Evolutionary conservation across 2,113 vertebrate genomes (phyloP), one percentile per base, ranked within the genome.

Genomic region (Apteryx owenii): DNA sequence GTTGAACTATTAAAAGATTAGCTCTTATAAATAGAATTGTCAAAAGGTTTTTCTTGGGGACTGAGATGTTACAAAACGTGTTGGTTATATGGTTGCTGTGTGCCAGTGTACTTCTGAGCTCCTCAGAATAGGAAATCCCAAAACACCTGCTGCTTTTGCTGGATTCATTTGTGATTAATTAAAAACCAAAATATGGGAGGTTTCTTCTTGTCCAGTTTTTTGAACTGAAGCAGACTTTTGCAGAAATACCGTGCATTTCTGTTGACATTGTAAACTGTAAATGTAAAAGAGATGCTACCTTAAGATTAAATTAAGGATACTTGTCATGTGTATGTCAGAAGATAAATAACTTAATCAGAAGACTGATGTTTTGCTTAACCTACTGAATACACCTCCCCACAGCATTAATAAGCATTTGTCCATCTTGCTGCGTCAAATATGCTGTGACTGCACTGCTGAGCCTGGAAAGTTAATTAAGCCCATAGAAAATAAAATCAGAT

Each of bases 21-120:
- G 9, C 5, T 72, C 42, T 51, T 82, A 8, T 0, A 20, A 84
- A 61, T 25, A 62, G 1, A 0, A 3, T 38, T 66, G 17, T 12
- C 28, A 26, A 42, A 26, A 42, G 33, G 22, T 44, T 72, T 85
- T 60, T 81, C 44, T 25, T n/a, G 36, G 28, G 8, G 15, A 54
- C 23, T 81, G 53, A 60, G 22, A 23, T 33, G 5, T 50, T 65
- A 3, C 31, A 20, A 12, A 51, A 29, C 17, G 23, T 66, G 16
- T 61, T 77, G 38, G 46, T 50, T 61, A 15, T 23, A 18, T 2
- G 6, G 44, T n/a, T 60, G 14, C 38, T 64, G 18, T 53, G 54
- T 66, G 21, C 15, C 36, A 10, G 2, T 6, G 17, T 56, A 5
- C 22, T 66, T 48, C 28, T 66, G 51, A 48, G 48, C 13, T 81